These are phyloP conservation scores for Psammodynastes pulverulentus DNA, from an alignment of 2,113 vertebrate genomes.

Conservation along the genomic window DNA sequence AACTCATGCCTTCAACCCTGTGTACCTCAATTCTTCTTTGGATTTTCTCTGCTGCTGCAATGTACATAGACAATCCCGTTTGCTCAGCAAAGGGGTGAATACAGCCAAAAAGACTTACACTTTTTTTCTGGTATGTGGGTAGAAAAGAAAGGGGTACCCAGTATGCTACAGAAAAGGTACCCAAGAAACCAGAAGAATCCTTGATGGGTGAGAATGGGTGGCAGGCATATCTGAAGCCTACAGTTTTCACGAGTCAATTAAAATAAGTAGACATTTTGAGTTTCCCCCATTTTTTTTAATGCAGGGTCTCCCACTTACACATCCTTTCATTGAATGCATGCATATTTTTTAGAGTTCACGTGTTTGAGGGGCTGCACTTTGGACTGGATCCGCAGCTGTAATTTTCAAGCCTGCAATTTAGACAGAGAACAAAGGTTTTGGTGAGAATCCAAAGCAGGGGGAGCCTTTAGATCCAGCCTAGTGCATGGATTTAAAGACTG, in stretches of 20 bases:
- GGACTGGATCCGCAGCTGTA: not conserved
- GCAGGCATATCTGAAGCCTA: not conserved
- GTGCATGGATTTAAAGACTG: not conserved
- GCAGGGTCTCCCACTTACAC: not conserved
- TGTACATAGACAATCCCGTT: not conserved
- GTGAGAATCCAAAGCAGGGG: not conserved
- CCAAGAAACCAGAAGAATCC: not conserved
- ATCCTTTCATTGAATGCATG: not conserved
- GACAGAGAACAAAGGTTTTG: not conserved
- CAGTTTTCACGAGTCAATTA: not conserved
- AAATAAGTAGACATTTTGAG: not conserved
- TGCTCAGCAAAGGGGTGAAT: not conserved
- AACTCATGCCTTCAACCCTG: not conserved
- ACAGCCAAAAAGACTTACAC: not conserved
- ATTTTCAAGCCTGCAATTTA: not conserved
- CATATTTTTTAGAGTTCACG: not conserved
- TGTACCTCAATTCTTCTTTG: not conserved
- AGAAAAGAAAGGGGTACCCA: not conserved
- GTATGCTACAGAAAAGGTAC: not conserved
- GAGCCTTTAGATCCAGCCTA: not conserved
- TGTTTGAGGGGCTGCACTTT: not conserved
- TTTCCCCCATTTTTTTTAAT: not conserved
- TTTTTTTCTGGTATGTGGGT: not conserved
- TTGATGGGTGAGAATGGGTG: not conserved
- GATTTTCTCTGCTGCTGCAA: not conserved